A percentile compares a stretch with the other conserved stretches of the same genome.
Evolutionary conservation across 2,113 vertebrate genomes (phyloP).

Genomic region (Pseudorasbora parva): DNA sequence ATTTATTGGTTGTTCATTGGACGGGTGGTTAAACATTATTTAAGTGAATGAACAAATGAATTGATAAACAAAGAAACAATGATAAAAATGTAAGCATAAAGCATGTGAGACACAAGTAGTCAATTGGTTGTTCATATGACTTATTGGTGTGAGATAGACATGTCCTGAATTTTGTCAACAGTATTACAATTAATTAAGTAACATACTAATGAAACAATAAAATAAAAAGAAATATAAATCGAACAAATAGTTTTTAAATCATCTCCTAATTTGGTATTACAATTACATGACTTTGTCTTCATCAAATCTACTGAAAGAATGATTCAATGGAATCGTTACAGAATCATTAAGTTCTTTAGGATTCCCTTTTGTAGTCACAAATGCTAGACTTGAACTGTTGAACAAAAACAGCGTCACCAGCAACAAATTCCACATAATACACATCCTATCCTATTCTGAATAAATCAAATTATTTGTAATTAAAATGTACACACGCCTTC

Average conservation of each 20-base stretch:
- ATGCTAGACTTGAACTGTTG: not conserved
- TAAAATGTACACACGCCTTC: not conserved
- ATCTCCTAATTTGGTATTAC: not conserved
- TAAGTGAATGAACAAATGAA: too few relatives aligned
- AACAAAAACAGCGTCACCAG: not conserved
- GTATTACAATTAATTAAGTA: too few relatives aligned
- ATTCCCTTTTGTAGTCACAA: not conserved
- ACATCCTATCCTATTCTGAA: not conserved
- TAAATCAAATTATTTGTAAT: not conserved
- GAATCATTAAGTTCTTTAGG: too few relatives aligned
- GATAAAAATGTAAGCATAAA: too few relatives aligned
- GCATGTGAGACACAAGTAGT: not conserved
- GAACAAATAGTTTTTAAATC: too few relatives aligned
- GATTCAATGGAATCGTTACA: not conserved
- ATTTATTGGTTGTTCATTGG: too few relatives aligned
- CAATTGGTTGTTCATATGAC: not conserved
- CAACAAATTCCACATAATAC: not conserved
- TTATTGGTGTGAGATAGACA: not conserved
- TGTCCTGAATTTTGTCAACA: not conserved
- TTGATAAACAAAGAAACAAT: too few relatives aligned
- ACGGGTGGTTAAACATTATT: too few relatives aligned
- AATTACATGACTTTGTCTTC: not conserved
- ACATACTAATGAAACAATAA: too few relatives aligned
- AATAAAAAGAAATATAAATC: too few relatives aligned
- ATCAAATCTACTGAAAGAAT: not conserved